A percentile compares a stretch with the other conserved stretches of the same genome.
These are phyloP conservation scores for Hypena proboscidalis DNA, from an alignment of 2,888 invertebrate species.

Conservation along the genomic window DNA sequence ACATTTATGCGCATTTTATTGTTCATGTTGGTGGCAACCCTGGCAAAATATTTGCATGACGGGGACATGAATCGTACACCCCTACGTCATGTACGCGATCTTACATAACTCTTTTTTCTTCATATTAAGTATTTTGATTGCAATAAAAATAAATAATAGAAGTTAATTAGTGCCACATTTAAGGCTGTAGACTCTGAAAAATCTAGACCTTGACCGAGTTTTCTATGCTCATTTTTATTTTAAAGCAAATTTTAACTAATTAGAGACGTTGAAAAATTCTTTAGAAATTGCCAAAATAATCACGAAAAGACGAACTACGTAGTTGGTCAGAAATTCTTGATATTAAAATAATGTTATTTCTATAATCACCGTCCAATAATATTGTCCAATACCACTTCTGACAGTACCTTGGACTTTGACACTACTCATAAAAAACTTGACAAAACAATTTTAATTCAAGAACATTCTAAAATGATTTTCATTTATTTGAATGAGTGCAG, in stretches of 20 bases:
- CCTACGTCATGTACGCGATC: conserved; percentile 11
- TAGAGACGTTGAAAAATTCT: background rate
- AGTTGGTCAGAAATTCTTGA: background rate
- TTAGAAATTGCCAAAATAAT: no score
- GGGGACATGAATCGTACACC: conserved; percentile 5
- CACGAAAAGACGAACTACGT: no score
- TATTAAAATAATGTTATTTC: conserved; percentile 12
- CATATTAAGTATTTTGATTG: conserved; percentile 8
- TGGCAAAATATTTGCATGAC: conserved; percentile 21
- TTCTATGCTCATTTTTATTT: no score
- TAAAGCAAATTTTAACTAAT: no score
- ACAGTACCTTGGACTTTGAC: conserved; percentile 23
- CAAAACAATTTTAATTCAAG: conserved; percentile 7
- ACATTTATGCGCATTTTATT: conserved; percentile 25
- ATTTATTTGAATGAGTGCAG: conserved; percentile 4
- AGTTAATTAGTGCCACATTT: conserved; percentile 16
- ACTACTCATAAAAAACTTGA: conserved; percentile 5
- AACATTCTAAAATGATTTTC: conserved; percentile 1
- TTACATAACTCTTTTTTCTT: conserved; percentile 19
- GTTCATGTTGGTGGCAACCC: conserved; percentile 18
- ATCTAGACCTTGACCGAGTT: no score
- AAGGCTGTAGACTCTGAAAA: no score
- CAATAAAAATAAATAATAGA: conserved; percentile 11
- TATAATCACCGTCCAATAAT: conserved; percentile 1
- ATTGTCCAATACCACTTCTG: no score